Conservation (phyloP, 2,797 vertebrate species). For the Anabacerthia variegaticeps region DNA sequence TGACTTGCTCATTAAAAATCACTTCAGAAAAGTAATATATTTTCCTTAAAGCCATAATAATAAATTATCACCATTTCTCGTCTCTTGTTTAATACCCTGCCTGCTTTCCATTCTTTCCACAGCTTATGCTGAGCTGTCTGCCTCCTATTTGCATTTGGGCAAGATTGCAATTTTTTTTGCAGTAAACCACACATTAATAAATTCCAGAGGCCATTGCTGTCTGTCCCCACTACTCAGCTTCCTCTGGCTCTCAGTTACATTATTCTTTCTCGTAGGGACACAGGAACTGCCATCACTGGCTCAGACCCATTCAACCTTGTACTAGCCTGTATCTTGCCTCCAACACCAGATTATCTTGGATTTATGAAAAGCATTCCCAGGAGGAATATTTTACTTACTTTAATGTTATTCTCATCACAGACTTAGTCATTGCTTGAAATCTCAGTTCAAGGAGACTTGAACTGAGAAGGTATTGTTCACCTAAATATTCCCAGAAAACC, state of each 20-base stretch:
- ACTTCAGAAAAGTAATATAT: neutral
- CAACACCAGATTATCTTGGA: neutral
- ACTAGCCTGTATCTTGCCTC: neutral
- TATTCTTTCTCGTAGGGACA: neutral
- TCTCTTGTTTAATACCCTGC: neutral
- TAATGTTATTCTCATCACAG: neutral
- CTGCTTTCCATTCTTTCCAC: neutral
- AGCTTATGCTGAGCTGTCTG: neutral
- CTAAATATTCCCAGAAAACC: neutral
- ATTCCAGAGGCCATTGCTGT: neutral
- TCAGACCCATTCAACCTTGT: neutral
- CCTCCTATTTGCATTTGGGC: neutral
- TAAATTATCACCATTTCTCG: neutral
- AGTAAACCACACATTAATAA: neutral
- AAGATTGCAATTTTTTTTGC: neutral
- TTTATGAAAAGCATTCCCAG: neutral
- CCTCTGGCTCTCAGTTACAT: neutral
- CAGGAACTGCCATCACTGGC: neutral
- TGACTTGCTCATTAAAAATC: constrained; percentile 2
- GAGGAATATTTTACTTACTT: neutral
- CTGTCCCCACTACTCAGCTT: neutral
- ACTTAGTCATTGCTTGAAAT: neutral
- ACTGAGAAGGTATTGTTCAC: neutral
- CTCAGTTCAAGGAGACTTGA: neutral
- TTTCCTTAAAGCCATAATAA: constrained; percentile 19